Percentiles rank a stretch among this genome's conserved stretches.
These are phyloP conservation scores for Drosophila nr. medialis DNA, from an alignment of 2,888 invertebrate species.

Conservation along the genomic window DNA sequence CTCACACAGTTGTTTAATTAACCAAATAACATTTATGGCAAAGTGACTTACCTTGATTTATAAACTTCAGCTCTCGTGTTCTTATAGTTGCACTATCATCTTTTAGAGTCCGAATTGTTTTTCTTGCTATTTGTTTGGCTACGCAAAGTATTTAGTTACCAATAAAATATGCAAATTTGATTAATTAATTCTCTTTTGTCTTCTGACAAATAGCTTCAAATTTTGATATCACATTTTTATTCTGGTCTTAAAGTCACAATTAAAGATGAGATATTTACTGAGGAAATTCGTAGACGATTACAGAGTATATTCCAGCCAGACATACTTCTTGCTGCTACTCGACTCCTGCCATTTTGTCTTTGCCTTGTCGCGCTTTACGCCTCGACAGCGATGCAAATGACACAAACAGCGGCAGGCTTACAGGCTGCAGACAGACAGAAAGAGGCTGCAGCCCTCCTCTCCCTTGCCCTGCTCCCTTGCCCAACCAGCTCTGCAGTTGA, in stretches of 20 bases:
- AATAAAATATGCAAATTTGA: neutral
- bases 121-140: neutral
- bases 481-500: slow-evolving; percentile 39
- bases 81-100: slow-evolving; percentile 9
- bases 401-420: slow-evolving; percentile 65
- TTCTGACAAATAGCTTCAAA: neutral
- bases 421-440: neutral
- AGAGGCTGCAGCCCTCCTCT: neutral
- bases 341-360: slow-evolving; percentile 1
- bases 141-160: neutral
- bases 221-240: neutral
- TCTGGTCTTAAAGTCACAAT: neutral
- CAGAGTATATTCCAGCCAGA: neutral
- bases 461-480: neutral
- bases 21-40: neutral
- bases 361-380: slow-evolving; percentile 61
- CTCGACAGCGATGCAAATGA: slow-evolving; percentile 60
- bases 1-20: neutral
- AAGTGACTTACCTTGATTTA: slow-evolving; percentile 37
- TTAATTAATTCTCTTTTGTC: neutral
- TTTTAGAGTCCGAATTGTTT: slow-evolving; percentile 6
- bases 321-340: neutral
- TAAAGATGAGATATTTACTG: neutral
- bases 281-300: neutral
- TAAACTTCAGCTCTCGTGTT: slow-evolving; percentile 15